Percentiles rank a stretch among this genome's conserved stretches.
Evolutionary conservation across 1,140 invertebrate species (phyloP).

Genomic region (Lepidurus couesii): DNA sequence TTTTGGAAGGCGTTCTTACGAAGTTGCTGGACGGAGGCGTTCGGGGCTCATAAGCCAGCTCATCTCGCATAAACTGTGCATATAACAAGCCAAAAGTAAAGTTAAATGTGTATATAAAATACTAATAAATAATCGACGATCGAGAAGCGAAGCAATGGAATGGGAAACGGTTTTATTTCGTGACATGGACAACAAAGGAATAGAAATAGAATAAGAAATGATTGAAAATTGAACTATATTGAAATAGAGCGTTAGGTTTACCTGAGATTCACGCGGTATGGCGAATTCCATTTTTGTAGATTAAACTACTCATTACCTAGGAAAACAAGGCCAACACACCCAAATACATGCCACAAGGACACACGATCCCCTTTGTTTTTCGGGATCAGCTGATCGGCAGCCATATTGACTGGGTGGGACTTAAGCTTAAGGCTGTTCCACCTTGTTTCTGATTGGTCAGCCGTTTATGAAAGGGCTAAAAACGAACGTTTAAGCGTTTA

Average conservation of each 20-base stretch:
- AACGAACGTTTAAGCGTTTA: too few relatives aligned
- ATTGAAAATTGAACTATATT: background rate
- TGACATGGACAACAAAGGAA: too few relatives aligned
- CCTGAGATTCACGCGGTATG: background rate
- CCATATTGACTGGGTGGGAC: background rate
- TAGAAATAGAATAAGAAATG: too few relatives aligned
- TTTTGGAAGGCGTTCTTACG: background rate
- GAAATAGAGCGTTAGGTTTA: background rate
- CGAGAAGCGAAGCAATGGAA: too few relatives aligned
- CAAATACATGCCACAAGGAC: background rate
- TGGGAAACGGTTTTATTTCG: too few relatives aligned
- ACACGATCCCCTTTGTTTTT: background rate
- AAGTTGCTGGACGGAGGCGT: background rate
- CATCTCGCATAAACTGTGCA: background rate
- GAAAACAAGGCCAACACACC: background rate
- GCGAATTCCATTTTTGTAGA: background rate
- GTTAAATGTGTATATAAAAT: background rate
- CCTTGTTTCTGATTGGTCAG: background rate
- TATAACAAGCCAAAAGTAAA: background rate
- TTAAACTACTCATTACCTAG: background rate
- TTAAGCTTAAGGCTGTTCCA: background rate
- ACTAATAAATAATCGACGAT: background rate
- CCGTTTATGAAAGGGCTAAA: background rate
- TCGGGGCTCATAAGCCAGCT: background rate
- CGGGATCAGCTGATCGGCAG: background rate